Evolutionary conservation across 1,140 invertebrate species (phyloP), one percentile per base, ranked within the genome.

Genomic region (Pomacea maculata): DNA sequence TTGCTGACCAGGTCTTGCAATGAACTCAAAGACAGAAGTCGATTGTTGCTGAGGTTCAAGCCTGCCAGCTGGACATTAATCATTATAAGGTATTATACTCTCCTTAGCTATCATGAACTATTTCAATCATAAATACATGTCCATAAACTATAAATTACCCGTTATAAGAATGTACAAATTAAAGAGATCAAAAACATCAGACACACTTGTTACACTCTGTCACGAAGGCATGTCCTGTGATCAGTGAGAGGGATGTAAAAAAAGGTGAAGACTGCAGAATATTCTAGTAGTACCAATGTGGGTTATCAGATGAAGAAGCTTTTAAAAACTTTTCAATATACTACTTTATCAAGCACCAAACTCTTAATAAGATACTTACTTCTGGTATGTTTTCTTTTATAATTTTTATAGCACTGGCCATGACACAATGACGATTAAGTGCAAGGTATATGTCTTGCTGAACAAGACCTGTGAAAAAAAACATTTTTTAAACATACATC

Each of bases 1-100:
- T 95, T 95, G 34, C 92, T 92, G 11, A 92, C 89, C 11, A 96
- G 84, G 7, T 93, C 89, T 82, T 92, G 93, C 64, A 97, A 91
- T 80, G 93, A 93, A 72, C 95, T 94, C 61, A 97, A 91, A 15
- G 92, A 92, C 82, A 93, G 89, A 1, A 98, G 89, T 88, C 94
- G 95, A 89, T 98, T 98, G 67, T 95, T 94, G 88, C 95, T 94
- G 3, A 98, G 92, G 93, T 97, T 96, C 12, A 98, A 89, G 1
- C 95, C 95, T 87, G 94, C 93, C 68, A 98, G 71, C 88, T 89
- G 84, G 34, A 79, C 17, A 74, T 29, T 72, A 57, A 65, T 75
- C 6, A 54, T 52, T 65, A 52, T 71, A 55, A 19, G n/a, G 45
- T 55, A 72, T n/a, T 61, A n/a, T 78, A 10, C 54, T 64, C 15